Evolutionary conservation across 2,888 invertebrate species (phyloP), one percentile per base, ranked within the genome.

Genomic region (Parascotia fuliginaria): DNA sequence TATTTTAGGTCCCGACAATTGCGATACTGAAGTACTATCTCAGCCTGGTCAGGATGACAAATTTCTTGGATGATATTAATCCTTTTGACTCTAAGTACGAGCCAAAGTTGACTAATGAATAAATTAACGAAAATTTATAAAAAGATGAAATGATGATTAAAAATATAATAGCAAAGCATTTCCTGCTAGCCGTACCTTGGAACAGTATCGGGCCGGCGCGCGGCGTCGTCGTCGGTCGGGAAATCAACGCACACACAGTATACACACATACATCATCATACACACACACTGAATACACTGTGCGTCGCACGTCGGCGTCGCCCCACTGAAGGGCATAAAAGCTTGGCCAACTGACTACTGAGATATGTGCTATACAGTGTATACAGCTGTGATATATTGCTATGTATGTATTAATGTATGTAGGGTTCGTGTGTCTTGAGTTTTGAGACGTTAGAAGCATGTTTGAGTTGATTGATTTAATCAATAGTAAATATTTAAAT

Each of bases 301-400:
- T 59, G 58, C 66, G 60, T 63, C 64, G 42, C 73, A 58, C 66
- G 60, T 63, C 64, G 42, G 57, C 66, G 60, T 63, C 64, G 42
- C 74, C 75, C 73, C 75, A 75, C 74, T 70, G 76, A 79, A 80
- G 79, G 79, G 81, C 81, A 82, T 84, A 85, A 86, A 86, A 83
- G 85, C 85, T 83, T 82, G 85, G 81, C 86, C 85, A 82, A 87
- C 85, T 85, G 89, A 89, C 89, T 88, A 89, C 86, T 79, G 81
- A 80, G 82, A 78, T 75, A 78, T 81, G 76, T 75, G 75, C 24
- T 55, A 55, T 58, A 68, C 24, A 24, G 7, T 24, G 7, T 9
- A 24, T 24, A 52, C 47, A 46, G 38, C 51, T 43, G 70, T 70
- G 58, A 63, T 68, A 70, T 66, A 66, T 66, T 63, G 60, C 45